Conservation (phyloP, 2,797 vertebrate genomes). For the Falco novaeseelandiae region DNA sequence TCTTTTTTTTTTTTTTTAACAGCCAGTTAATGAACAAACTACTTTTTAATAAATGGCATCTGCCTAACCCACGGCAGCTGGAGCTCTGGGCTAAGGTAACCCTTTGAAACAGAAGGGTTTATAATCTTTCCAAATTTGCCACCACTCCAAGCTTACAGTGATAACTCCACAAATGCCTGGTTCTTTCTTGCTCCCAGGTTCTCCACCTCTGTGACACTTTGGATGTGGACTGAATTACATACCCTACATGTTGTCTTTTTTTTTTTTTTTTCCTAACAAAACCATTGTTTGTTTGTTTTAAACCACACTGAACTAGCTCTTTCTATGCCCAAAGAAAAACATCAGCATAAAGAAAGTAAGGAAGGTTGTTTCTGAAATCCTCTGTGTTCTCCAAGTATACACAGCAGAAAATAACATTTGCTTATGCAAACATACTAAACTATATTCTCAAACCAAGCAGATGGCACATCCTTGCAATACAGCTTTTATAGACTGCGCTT, state of each 20-base stretch:
- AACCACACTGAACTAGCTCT: background rate
- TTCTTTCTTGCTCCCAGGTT: background rate
- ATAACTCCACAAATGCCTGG: background rate
- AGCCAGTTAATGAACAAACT: background rate
- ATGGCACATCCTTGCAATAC: conserved; percentile 36
- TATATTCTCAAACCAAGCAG: background rate
- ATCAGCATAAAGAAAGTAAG: background rate
- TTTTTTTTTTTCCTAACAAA: background rate
- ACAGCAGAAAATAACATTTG: background rate
- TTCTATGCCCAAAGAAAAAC: background rate
- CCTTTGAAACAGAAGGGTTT: background rate
- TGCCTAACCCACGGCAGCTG: background rate
- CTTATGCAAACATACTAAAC: background rate
- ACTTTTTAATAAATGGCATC: background rate
- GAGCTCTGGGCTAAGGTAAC: background rate
- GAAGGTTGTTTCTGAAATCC: background rate
- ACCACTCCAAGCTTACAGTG: background rate
- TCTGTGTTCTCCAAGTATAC: background rate
- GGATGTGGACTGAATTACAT: accelerated
- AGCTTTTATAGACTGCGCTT: conserved; percentile 13
- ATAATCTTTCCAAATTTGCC: background rate
- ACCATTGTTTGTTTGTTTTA: background rate
- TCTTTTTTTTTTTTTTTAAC: background rate
- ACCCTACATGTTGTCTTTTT: background rate
- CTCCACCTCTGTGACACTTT: background rate